Percentiles rank a stretch among this genome's conserved stretches.
Evolutionary conservation across 2,888 invertebrate genomes (phyloP).

Genomic region (Noctua fimbriata): DNA sequence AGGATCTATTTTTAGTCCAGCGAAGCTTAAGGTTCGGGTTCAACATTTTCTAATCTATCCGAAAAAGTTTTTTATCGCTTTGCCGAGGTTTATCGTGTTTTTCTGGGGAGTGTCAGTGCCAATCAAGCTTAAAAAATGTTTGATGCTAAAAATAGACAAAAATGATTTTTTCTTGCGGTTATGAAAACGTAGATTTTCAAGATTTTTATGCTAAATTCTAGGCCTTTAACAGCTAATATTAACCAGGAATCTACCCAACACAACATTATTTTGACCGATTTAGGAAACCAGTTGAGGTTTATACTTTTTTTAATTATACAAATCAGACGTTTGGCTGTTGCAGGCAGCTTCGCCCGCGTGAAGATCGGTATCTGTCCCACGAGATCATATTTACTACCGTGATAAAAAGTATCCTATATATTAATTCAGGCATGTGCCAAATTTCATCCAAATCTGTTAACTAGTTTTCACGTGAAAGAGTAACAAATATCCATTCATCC

Average conservation of each 20-base stretch:
- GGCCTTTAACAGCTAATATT: not conserved
- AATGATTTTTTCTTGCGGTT: not conserved
- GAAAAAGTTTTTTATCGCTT: slow-evolving; percentile 1
- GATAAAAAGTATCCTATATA: no score
- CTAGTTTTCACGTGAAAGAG: no score
- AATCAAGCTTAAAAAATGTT: slow-evolving; percentile 18
- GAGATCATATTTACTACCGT: no score
- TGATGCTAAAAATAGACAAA: not conserved
- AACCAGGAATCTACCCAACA: not conserved
- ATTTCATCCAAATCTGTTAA: no score
- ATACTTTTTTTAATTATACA: not conserved
- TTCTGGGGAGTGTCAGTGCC: slow-evolving; percentile 13
- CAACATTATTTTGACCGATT: not conserved
- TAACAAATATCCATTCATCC: no score
- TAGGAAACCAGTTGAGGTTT: not conserved
- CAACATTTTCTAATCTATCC: slow-evolving; percentile 27
- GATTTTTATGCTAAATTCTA: not conserved
- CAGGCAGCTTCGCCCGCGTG: no score
- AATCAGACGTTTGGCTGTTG: not conserved
- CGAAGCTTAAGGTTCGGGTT: not conserved
- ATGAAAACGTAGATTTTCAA: not conserved
- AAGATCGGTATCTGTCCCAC: no score
- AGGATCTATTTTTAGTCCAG: not conserved
- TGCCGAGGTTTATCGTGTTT: slow-evolving; percentile 4
- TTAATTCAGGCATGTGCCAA: no score